Conservation (phyloP, 2,113 vertebrate species). For the Gadus chalcogrammus region DNA sequence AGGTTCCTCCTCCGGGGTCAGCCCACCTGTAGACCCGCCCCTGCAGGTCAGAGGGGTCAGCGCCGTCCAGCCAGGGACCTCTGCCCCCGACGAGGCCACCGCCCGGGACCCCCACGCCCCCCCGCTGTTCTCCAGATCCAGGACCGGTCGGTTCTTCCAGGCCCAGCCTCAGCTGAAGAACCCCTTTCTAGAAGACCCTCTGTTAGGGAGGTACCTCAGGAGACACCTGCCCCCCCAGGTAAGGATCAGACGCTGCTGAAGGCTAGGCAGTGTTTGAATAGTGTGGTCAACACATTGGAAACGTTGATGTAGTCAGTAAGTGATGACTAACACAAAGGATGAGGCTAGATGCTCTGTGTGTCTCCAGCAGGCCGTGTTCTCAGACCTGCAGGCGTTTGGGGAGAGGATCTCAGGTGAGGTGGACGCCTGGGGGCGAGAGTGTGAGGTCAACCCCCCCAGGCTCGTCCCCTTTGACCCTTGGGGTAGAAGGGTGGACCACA, state of each 20-base stretch:
- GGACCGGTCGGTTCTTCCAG: conserved; percentile 65
- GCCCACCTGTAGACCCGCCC: conserved; percentile 1
- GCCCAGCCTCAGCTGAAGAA: conserved; percentile 68
- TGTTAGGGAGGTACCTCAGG: conserved; percentile 73
- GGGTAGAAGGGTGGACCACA: conserved; percentile 72
- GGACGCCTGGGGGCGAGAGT: conserved; percentile 70
- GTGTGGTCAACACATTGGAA: background rate
- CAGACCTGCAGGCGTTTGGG: conserved; percentile 75
- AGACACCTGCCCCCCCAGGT: conserved; percentile 73
- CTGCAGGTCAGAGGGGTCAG: conserved; percentile 27
- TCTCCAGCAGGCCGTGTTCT: conserved; percentile 53
- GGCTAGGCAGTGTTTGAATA: background rate
- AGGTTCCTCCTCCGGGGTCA: background rate
- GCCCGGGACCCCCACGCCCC: conserved; percentile 25
- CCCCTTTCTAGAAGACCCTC: conserved; percentile 71
- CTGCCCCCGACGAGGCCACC: conserved; percentile 19
- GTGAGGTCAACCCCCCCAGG: conserved; percentile 71
- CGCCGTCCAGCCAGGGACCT: conserved; percentile 20
- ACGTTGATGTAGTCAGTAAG: no score
- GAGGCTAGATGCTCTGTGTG: background rate
- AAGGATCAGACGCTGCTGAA: conserved; percentile 2
- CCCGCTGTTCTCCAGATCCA: conserved; percentile 44
- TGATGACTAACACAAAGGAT: no score
- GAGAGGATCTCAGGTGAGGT: conserved; percentile 66
- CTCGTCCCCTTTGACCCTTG: conserved; percentile 73